These are phyloP conservation scores for Myiagra hebetior DNA, from an alignment of 2,113 vertebrate genomes.

Conservation along the genomic window DNA sequence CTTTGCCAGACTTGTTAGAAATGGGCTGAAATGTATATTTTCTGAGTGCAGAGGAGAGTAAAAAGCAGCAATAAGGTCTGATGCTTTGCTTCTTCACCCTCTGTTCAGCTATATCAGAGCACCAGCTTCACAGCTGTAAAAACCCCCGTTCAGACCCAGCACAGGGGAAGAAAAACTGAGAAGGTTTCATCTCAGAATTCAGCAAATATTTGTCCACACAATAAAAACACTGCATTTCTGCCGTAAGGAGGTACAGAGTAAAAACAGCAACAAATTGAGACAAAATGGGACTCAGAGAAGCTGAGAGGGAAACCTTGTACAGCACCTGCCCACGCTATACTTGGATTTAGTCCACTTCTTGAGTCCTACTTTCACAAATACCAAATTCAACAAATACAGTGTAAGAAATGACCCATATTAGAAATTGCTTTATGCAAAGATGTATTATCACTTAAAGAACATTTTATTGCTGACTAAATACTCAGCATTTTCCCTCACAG, in stretches of 20 bases:
- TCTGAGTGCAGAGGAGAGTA: not conserved
- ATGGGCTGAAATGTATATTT: not conserved
- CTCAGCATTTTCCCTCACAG: not conserved
- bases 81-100: not conserved
- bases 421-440: slow-evolving; percentile 7
- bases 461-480: slow-evolving; percentile 10
- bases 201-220: not conserved
- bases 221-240: not conserved
- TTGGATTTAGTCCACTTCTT: not conserved
- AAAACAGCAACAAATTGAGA: slow-evolving; percentile 18
- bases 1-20: not conserved
- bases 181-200: not conserved
- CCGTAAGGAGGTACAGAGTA: not conserved
- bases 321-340: not conserved
- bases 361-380: not conserved
- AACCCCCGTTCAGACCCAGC: not conserved
- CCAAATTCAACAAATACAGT: not conserved
- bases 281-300: not conserved
- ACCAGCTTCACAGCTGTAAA: not conserved
- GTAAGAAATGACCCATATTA: not conserved
- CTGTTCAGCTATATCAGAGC: not conserved
- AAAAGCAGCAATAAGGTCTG: not conserved
- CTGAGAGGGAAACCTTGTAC: not conserved
- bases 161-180: not conserved
- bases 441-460: not conserved